A percentile compares a stretch with the other conserved stretches of the same genome.
Conservation (phyloP, 2,888 invertebrate genomes). For the Phlogophora meticulosa region DNA sequence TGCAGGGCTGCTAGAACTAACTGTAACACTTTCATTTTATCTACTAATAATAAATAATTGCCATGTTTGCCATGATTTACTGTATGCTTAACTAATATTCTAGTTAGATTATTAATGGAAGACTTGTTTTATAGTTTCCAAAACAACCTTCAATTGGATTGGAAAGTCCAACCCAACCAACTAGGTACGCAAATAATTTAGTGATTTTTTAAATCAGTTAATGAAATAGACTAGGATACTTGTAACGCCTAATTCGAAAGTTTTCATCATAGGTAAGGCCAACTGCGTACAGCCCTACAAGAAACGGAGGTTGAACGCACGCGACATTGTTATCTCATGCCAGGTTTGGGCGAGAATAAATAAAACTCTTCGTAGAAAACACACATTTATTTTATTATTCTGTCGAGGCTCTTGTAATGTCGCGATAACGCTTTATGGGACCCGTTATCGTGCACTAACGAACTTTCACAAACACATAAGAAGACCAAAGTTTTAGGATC, state of each 20-base stretch:
- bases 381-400: slow-evolving; percentile 89
- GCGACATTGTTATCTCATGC: slow-evolving; percentile 88
- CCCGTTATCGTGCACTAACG: slow-evolving; percentile 84
- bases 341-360: slow-evolving; percentile 87
- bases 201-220: not conserved
- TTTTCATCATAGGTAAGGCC: not conserved
- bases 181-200: not conserved
- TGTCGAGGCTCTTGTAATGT: slow-evolving; percentile 80
- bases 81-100: slow-evolving; percentile 4
- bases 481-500: slow-evolving; percentile 42
- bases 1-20: slow-evolving; percentile 67
- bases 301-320: slow-evolving; percentile 80
- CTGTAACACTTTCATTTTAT: slow-evolving; percentile 39
- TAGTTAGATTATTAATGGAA: not conserved
- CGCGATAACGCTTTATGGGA: slow-evolving; percentile 88
- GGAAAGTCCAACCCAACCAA: not conserved
- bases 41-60: slow-evolving; percentile 19
- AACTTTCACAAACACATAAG: slow-evolving; percentile 75
- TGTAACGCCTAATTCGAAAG: not conserved
- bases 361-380: slow-evolving; percentile 89
- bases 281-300: slow-evolving; percentile 55
- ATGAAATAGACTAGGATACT: not conserved
- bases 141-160: not conserved
- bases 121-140: not conserved
- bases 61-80: slow-evolving; percentile 1